phyloP scores from a whole-genome alignment of 2,113 vertebrate species.

The Platichthys stellatus region DNA sequence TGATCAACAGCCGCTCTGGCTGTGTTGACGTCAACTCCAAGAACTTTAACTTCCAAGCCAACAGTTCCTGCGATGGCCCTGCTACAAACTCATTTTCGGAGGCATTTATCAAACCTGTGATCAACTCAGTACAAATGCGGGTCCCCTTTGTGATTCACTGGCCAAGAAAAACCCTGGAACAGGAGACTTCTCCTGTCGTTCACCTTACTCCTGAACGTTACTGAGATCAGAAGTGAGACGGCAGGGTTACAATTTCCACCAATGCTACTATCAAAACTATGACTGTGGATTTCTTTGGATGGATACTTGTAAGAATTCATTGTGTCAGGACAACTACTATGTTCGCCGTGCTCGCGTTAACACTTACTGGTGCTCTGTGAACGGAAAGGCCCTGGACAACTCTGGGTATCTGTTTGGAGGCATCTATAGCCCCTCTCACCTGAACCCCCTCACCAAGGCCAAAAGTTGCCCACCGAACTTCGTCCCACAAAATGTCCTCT shows the following conservation, averaged over 20 bases:
- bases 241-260: slow-evolving; percentile 82
- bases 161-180: slow-evolving; percentile 88
- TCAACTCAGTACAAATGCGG: slow-evolving; percentile 46
- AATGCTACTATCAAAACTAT: slow-evolving; percentile 74
- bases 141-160: slow-evolving; percentile 76
- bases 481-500: slow-evolving; percentile 79
- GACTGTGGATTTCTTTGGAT: slow-evolving; percentile 33
- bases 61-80: slow-evolving; percentile 84
- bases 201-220: slow-evolving; percentile 71
- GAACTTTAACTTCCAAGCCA: slow-evolving; percentile 94
- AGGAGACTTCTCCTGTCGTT: slow-evolving; percentile 82
- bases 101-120: slow-evolving; percentile 88
- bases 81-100: slow-evolving; percentile 89
- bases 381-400: slow-evolving; percentile 19
- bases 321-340: slow-evolving; percentile 82
- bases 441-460: slow-evolving; percentile 85
- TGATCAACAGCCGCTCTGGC: slow-evolving; percentile 87
- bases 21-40: slow-evolving; percentile 82
- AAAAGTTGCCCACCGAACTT: slow-evolving; percentile 84
- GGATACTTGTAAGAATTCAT: fast-evolving
- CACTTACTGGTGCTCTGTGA: slow-evolving; percentile 85
- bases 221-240: slow-evolving; percentile 84
- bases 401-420: slow-evolving; percentile 90
- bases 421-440: slow-evolving; percentile 78
- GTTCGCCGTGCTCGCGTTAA: slow-evolving; percentile 81